Base-by-base conservation (phyloP, 2,888 invertebrate species). In the Cerastis rubricosa region DNA sequence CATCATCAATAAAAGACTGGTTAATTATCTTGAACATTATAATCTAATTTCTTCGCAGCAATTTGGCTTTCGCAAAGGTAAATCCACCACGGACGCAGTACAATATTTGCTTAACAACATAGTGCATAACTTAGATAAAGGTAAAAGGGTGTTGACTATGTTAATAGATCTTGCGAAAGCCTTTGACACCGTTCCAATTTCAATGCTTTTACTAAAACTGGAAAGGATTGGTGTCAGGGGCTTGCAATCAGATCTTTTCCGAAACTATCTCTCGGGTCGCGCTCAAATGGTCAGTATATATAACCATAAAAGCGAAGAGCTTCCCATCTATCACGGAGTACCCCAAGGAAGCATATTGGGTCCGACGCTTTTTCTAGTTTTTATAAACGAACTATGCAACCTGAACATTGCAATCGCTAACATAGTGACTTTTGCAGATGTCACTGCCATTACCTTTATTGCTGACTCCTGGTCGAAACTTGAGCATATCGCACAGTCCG, bases 161-260 rank as follows among this genome's bases (percentile, higher is more conserved):
- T n/a, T n/a, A n/a, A n/a, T n/a, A n/a, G n/a, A n/a, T n/a, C n/a
- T n/a, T n/a, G n/a, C n/a, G n/a, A n/a, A n/a, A n/a, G n/a, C n/a
- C n/a, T n/a, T n/a, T n/a, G n/a, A n/a, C n/a, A n/a, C n/a, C n/a
- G n/a, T n/a, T n/a, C n/a, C n/a, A n/a, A n/a, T n/a, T n/a, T n/a
- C n/a, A n/a, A n/a, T n/a, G n/a, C n/a, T n/a, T n/a, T n/a, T n/a
- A n/a, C n/a, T n/a, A n/a, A n/a, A n/a, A n/a, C n/a, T n/a, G n/a
- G n/a, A n/a, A n/a, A n/a, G n/a, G 19, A 70, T 54, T 54, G 54
- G n/a, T 54, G 54, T n/a, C 54, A 54, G 54, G n/a, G n/a, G 54
- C n/a, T n/a, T 54, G 11, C 54, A 54, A 5, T 54, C n/a, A 11
- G 54, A 54, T n/a, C 54, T n/a, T 54, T 54, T 54, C n/a, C 22